phyloP scores from a whole-genome alignment of 2,113 vertebrate genomes.

The Planiliza haematocheilus region DNA sequence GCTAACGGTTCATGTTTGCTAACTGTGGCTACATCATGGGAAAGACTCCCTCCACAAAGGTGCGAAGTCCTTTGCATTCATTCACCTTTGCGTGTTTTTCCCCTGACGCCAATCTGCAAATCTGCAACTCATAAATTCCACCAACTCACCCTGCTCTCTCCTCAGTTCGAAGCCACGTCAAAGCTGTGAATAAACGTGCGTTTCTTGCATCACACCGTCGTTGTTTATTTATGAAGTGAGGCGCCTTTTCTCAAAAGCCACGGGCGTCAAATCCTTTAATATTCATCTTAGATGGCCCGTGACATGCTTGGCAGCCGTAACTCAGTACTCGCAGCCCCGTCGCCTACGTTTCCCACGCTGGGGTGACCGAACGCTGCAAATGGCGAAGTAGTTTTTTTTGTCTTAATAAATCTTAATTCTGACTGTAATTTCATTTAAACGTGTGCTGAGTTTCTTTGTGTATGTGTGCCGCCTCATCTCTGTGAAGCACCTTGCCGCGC shows the following conservation, averaged over 20 bases:
- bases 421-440: neutral
- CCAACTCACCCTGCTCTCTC: neutral
- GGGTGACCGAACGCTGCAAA: neutral
- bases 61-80: too few species aligned
- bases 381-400: too few species aligned
- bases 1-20: too few species aligned
- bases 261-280: conserved; percentile 19
- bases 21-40: too few species aligned
- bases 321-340: neutral
- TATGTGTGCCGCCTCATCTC: neutral
- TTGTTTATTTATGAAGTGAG: neutral
- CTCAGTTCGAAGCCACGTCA: neutral
- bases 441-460: conserved; percentile 19
- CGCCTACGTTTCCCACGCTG: neutral
- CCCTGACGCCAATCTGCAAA: too few species aligned
- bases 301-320: too few species aligned
- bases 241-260: neutral
- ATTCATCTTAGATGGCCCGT: conserved; percentile 4
- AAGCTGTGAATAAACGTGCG: conserved; percentile 8
- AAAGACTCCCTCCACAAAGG: too few species aligned
- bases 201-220: neutral
- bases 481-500: conserved; percentile 18
- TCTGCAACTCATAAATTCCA: too few species aligned
- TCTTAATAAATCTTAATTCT: neutral
- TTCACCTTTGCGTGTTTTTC: too few species aligned